These are phyloP conservation scores for Syngnathus scovelli DNA, from an alignment of 2,113 vertebrate genomes.

Conservation along the genomic window DNA sequence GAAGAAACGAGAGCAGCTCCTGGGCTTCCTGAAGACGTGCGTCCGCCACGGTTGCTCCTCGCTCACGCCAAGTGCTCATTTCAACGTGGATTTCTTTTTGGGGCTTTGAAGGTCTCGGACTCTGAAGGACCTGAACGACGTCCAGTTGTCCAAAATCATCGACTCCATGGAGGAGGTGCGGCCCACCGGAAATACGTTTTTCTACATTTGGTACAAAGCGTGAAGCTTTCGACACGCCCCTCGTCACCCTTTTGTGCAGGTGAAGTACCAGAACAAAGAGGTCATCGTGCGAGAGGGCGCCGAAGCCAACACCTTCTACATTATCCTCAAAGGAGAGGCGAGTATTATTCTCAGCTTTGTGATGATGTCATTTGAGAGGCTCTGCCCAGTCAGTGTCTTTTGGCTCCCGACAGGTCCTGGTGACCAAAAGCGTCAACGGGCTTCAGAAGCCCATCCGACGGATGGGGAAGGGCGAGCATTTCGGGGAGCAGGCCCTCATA, in stretches of 20 bases:
- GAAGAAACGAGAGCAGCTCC: slow-evolving; percentile 67
- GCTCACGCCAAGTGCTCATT: no score
- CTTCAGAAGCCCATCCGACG: slow-evolving; percentile 69
- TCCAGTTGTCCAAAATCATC: slow-evolving; percentile 73
- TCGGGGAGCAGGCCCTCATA: slow-evolving; percentile 78
- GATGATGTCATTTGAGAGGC: no score
- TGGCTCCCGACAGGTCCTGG: slow-evolving; percentile 63
- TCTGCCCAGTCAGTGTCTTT: neutral
- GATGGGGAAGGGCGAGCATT: slow-evolving; percentile 76
- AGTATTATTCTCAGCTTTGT: neutral
- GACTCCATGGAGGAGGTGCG: slow-evolving; percentile 79
- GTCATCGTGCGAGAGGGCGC: slow-evolving; percentile 74
- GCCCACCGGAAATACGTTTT: neutral
- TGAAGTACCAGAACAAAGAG: slow-evolving; percentile 71
- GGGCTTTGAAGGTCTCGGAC: slow-evolving; percentile 62
- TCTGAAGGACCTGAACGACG: slow-evolving; percentile 70
- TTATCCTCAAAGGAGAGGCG: slow-evolving; percentile 79
- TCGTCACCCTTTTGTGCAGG: slow-evolving; percentile 39
- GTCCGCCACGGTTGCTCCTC: slow-evolving; percentile 8
- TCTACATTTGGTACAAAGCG: no score
- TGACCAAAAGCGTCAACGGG: slow-evolving; percentile 67
- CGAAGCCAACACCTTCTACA: slow-evolving; percentile 73
- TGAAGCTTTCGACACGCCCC: no score
- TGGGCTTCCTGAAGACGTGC: slow-evolving; percentile 73
- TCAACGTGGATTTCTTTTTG: neutral